Percentiles rank a stretch among this genome's conserved stretches.
phyloP scores from a whole-genome alignment of 2,113 vertebrate species.

The Misgurnus mizolepis region DNA sequence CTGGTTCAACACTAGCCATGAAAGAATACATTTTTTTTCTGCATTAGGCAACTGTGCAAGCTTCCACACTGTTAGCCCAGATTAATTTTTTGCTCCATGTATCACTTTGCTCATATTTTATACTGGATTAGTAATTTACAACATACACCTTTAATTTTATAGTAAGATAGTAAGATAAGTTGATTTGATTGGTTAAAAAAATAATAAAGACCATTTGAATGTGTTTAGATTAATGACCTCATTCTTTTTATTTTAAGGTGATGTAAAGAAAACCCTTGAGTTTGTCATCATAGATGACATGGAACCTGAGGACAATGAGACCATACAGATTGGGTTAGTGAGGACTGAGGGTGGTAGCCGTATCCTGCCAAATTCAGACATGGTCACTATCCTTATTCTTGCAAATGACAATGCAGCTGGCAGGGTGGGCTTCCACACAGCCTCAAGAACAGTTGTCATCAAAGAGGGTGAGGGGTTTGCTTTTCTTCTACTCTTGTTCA shows the following conservation, averaged over 20 bases:
- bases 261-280: constrained; percentile 79
- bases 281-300: constrained; percentile 85
- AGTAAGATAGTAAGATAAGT: no score
- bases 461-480: constrained; percentile 81
- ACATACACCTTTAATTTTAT: no score
- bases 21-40: no score
- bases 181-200: no score
- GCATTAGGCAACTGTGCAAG: no score
- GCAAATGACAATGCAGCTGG: constrained; percentile 92
- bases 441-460: constrained; percentile 84
- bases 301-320: constrained; percentile 89
- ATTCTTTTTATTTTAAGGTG: constrained; percentile 70
- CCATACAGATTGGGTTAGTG: constrained; percentile 81
- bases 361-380: constrained; percentile 86
- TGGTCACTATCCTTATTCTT: constrained; percentile 86
- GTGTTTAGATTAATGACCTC: no score
- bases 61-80: no score
- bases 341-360: constrained; percentile 89
- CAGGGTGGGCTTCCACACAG: constrained; percentile 84
- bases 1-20: no score
- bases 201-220: no score
- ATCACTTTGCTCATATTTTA: no score
- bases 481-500: neutral
- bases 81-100: no score
- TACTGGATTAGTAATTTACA: no score